Conservation (phyloP, 2,797 vertebrate species). For the Sebastes alutus region DNA sequence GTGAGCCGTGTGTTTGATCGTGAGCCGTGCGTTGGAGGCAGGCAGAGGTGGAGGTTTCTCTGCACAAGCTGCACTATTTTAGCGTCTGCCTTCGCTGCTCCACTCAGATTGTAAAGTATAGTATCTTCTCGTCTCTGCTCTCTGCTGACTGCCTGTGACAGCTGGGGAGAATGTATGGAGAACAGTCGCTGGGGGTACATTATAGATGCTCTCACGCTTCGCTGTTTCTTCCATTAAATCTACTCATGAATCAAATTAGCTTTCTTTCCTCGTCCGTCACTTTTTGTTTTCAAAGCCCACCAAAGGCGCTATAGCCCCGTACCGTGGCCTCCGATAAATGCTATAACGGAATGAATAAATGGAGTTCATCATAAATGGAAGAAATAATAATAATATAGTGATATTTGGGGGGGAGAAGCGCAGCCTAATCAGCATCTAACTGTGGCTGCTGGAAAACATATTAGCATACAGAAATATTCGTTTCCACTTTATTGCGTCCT, state of each 20-base stretch:
- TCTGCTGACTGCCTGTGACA: constrained; percentile 63
- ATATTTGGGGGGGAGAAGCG: not conserved
- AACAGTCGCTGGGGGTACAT: constrained; percentile 61
- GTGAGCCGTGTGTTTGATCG: constrained; percentile 35
- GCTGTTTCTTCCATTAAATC: constrained; percentile 81
- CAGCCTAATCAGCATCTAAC: constrained; percentile 54
- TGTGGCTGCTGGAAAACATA: constrained; percentile 37
- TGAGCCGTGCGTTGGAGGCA: not conserved
- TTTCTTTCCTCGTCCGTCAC: constrained; percentile 58
- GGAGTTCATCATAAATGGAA: constrained; percentile 51
- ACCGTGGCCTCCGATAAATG: constrained; percentile 48
- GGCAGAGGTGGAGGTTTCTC: constrained; percentile 13
- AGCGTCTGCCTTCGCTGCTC: not conserved
- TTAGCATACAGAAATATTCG: constrained; percentile 69
- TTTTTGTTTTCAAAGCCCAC: constrained; percentile 45
- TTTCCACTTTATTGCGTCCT: constrained; percentile 73
- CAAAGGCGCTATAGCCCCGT: not conserved
- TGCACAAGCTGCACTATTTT: not conserved
- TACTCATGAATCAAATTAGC: constrained; percentile 83
- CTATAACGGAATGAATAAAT: constrained; percentile 48
- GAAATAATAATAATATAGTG: constrained; percentile 43
- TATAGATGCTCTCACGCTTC: constrained; percentile 75
- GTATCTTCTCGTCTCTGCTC: constrained; percentile 15
- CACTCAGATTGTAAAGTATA: constrained; percentile 27
- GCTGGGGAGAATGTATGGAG: constrained; percentile 61